A percentile compares a stretch with the other conserved stretches of the same genome.
Evolutionary conservation across 2,797 vertebrate species (phyloP).

Genomic region (Cottoperca gobio): DNA sequence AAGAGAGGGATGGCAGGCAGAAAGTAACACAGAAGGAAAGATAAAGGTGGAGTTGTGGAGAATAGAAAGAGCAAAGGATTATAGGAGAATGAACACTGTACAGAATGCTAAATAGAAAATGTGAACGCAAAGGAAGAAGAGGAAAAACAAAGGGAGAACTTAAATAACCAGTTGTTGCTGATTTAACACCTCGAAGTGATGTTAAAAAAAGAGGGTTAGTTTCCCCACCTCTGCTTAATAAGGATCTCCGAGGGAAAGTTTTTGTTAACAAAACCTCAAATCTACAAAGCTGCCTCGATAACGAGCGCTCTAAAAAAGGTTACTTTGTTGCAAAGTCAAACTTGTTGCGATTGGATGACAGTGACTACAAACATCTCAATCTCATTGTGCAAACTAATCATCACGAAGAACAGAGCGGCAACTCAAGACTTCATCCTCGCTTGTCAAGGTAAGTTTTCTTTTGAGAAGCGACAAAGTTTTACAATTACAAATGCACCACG

Average conservation of each 20-base stretch:
- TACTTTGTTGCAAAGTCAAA: slow-evolving; percentile 25
- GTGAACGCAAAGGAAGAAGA: background rate
- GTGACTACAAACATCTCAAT: slow-evolving; percentile 8
- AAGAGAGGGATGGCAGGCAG: slow-evolving; percentile 42
- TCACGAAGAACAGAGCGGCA: background rate
- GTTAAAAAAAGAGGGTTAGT: slow-evolving; percentile 9
- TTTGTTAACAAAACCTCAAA: background rate
- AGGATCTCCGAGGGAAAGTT: background rate
- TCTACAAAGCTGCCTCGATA: background rate
- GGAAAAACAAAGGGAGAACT: slow-evolving; percentile 18
- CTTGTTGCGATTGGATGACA: background rate
- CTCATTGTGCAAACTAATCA: slow-evolving; percentile 37
- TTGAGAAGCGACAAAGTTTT: background rate
- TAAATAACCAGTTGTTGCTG: slow-evolving; percentile 34
- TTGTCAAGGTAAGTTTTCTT: background rate
- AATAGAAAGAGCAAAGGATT: slow-evolving; percentile 62
- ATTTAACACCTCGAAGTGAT: slow-evolving; percentile 38
- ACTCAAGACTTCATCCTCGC: background rate
- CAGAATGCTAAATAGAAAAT: slow-evolving; percentile 46
- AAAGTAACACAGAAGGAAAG: slow-evolving; percentile 44
- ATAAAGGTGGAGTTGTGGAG: slow-evolving; percentile 48
- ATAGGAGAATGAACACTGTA: slow-evolving; percentile 26
- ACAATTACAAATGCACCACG: background rate
- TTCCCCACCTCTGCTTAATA: slow-evolving; percentile 5
- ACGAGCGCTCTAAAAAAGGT: slow-evolving; percentile 17